These are phyloP conservation scores for Chromoteleia sp. DNA, from an alignment of 2,888 invertebrate genomes.

Conservation along the genomic window DNA sequence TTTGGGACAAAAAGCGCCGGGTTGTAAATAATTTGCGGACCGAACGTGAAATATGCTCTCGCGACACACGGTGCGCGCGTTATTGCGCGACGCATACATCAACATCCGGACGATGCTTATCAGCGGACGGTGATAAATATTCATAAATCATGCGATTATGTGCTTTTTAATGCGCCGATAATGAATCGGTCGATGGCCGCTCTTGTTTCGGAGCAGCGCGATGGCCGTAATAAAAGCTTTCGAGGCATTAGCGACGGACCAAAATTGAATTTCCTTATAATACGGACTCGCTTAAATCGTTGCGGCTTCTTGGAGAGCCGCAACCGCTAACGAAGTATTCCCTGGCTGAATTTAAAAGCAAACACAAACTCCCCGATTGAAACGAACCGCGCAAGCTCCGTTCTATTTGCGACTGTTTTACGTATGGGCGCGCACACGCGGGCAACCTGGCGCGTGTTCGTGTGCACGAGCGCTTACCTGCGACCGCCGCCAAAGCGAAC, in stretches of 20 bases:
- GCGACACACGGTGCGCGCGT: no score
- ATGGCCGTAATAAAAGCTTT: constrained; percentile 70
- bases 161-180: constrained; percentile 28
- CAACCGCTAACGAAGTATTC: constrained; percentile 76
- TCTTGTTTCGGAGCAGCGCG: constrained; percentile 30
- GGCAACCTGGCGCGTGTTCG: neutral
- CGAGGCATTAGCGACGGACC: constrained; percentile 77
- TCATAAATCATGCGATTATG: constrained; percentile 23
- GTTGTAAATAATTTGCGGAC: no score
- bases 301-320: constrained; percentile 75
- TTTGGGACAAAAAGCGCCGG: neutral
- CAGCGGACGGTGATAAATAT: constrained; percentile 17
- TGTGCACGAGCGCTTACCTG: constrained; percentile 16
- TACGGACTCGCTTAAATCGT: constrained; percentile 79
- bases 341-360: constrained; percentile 77
- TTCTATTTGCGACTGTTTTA: constrained; percentile 39
- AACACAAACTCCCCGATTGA: constrained; percentile 57
- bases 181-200: constrained; percentile 42
- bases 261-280: constrained; percentile 79
- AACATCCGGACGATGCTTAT: constrained; percentile 5
- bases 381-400: constrained; percentile 55
- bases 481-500: constrained; percentile 57
- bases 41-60: no score
- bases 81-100: neutral
- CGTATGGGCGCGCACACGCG: neutral